Conservation (phyloP, 2,113 vertebrate species). For the Antigone vipio region DNA sequence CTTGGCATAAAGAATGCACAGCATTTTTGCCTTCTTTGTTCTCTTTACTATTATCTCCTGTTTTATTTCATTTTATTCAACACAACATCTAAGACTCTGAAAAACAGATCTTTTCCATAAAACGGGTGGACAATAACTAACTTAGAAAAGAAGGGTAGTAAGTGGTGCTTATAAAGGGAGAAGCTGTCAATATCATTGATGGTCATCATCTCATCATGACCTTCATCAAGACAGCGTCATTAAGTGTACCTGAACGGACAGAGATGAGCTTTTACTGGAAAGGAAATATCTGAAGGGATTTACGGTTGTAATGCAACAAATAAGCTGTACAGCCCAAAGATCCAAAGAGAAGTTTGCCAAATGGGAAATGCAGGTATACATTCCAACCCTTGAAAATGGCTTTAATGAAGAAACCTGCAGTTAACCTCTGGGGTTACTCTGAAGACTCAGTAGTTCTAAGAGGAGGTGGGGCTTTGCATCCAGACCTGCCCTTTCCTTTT, state of each 20-base stretch:
- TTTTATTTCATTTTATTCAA: neutral
- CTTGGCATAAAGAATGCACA: neutral
- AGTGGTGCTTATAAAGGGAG: slow-evolving; percentile 79
- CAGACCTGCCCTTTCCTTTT: neutral
- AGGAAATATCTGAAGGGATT: neutral
- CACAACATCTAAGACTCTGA: neutral
- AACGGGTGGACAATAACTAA: slow-evolving; percentile 27
- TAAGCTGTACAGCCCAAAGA: neutral
- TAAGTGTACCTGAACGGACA: slow-evolving; percentile 68
- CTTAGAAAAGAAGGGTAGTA: slow-evolving; percentile 80
- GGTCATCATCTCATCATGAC: slow-evolving; percentile 80
- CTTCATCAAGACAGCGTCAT: slow-evolving; percentile 79
- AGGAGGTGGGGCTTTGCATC: neutral
- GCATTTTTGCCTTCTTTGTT: neutral
- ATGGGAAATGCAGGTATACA: neutral
- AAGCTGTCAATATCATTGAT: slow-evolving; percentile 81
- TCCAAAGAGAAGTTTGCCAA: neutral
- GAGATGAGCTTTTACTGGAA: neutral
- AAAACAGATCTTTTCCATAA: neutral
- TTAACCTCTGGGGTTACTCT: neutral
- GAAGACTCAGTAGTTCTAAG: neutral
- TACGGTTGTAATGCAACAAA: neutral
- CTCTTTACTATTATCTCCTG: neutral
- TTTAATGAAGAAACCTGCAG: neutral
- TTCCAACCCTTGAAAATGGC: neutral